phyloP scores from a whole-genome alignment of 2,113 vertebrate species.

The Pedionomus torquatus region DNA sequence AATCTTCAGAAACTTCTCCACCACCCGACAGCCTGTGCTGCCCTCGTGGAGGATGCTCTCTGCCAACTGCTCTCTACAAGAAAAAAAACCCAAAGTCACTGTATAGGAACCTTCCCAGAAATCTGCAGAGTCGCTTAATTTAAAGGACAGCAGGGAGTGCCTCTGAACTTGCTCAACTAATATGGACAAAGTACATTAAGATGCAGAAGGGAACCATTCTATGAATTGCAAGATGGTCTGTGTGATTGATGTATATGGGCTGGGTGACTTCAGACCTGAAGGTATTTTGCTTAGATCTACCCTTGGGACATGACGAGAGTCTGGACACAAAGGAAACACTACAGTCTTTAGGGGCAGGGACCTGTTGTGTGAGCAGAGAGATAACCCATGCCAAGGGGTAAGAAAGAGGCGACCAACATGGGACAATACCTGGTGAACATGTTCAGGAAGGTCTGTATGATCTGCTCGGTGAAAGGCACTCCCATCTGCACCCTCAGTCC shows the following conservation, averaged over 20 bases:
- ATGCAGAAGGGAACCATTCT: not conserved
- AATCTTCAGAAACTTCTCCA: conserved; percentile 97
- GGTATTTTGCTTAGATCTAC: not conserved
- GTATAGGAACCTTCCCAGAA: not conserved
- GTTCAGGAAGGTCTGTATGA: conserved; percentile 97
- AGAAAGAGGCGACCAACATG: not conserved
- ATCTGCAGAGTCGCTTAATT: not conserved
- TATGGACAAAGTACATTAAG: not conserved
- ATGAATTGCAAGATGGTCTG: not conserved
- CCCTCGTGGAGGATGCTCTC: conserved; percentile 97
- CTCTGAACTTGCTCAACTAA: not conserved
- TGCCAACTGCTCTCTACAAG: conserved; percentile 90
- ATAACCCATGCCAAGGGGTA: not conserved
- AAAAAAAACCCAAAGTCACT: not conserved
- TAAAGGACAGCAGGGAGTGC: not conserved
- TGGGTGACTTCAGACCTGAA: not conserved
- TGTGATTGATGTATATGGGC: too few species aligned
- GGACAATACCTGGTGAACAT: conserved; percentile 95
- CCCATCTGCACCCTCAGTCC: conserved; percentile 98
- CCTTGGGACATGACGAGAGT: not conserved
- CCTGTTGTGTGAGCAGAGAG: not conserved
- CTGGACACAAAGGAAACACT: not conserved
- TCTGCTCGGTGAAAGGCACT: conserved; percentile 95
- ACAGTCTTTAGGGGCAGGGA: not conserved
- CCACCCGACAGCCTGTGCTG: conserved; percentile 92